Evolutionary conservation across 2,888 invertebrate genomes (phyloP).

Genomic region (Oegoconia quadripuncta): DNA sequence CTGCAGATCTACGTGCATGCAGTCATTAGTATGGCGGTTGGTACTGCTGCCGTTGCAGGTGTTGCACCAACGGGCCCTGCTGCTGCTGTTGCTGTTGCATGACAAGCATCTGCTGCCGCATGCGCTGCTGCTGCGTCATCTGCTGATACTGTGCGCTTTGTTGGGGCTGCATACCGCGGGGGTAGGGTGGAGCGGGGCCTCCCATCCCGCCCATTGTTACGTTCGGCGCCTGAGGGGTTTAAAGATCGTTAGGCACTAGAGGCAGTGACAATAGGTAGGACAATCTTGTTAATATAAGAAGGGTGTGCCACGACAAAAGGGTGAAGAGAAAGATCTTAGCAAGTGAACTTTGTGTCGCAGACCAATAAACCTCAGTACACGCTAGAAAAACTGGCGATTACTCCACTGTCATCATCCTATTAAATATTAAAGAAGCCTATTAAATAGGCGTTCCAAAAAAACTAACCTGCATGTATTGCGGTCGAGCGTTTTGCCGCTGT

Average conservation of each 20-base stretch:
- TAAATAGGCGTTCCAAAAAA: neutral
- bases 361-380: no score
- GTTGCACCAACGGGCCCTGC: constrained; percentile 77
- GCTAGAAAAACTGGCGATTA: no score
- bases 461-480: constrained; percentile 83
- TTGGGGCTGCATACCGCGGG: constrained; percentile 78
- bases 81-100: constrained; percentile 84
- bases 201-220: constrained; percentile 91
- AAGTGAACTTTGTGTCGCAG: no score
- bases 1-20: neutral
- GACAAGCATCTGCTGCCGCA: constrained; percentile 84
- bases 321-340: no score
- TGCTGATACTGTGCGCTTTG: constrained; percentile 81
- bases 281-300: no score
- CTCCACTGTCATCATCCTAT: no score
- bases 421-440: no score
- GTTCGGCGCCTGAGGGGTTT: constrained; percentile 83
- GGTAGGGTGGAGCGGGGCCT: constrained; percentile 89
- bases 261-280: no score
- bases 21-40: constrained; percentile 57
- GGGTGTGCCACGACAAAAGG: no score
- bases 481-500: constrained; percentile 79
- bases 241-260: no score
- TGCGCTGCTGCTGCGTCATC: constrained; percentile 76
- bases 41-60: constrained; percentile 68